Base-by-base conservation (phyloP, 2,113 vertebrate genomes). In the Gymnarchus niloticus region DNA sequence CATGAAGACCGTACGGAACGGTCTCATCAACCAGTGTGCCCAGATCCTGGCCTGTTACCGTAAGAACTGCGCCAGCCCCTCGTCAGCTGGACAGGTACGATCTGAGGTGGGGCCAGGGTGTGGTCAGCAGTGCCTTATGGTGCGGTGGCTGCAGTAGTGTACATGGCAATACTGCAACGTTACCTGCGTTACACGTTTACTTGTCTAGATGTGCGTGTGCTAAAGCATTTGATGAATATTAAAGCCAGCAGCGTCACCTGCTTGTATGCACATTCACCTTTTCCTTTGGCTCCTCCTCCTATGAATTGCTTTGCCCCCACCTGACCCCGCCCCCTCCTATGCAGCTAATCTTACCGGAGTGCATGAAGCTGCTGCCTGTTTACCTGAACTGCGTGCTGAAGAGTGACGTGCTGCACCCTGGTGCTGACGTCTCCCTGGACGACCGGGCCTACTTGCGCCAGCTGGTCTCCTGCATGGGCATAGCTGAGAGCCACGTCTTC, bases 361-460 rank as follows among this genome's bases (percentile, higher is more conserved):
- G 98, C 89, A 99, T 99, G 98, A 99, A 99, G 95, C 94, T 99
- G 88, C 96, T 99, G 57, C 98, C 98, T 14, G 97, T 99, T 78
- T 99, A 99, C 89, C 94, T 99, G 94, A 99, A 99, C 93, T 99
- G 98, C 59, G 95, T 99, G 69, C 92, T 99, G 93, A 99, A 99
- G 94, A 99, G 97, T 48, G 97, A 99, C 0, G 93, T 99, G 84
- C 95, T 99, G 86, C 95, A 97, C 89, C 97, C 98, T 17, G 97
- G 96, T 21, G 95, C 94, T 0, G 98, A 99, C 84, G 93, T 97
- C 88, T 98, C 96, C 9, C 92, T 97, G 1, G 98, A 99, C 89
- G 98, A 99, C 91, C 95, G 98, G 1, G 95, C 98, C 83, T 99
- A 99, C 88, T 92, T 99, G 89, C 96, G 97, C 78, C 97, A 98